Conservation (phyloP, 2,888 invertebrate species). For the Apocheima hispidaria region DNA sequence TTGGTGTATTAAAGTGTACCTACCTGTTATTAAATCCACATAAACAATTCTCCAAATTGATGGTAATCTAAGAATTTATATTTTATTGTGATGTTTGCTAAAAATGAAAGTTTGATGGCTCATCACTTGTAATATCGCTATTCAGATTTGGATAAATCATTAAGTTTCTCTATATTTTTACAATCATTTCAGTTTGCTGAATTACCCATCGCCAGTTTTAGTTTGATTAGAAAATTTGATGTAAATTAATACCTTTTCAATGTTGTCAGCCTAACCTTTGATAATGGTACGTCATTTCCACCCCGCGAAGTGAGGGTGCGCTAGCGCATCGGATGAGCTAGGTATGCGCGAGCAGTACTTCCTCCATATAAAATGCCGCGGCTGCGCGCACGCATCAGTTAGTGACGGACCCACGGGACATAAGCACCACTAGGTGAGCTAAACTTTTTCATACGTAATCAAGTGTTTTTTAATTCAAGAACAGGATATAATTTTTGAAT, state of each 20-base stretch:
- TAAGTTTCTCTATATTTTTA: constrained; percentile 9
- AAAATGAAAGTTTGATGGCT: constrained; percentile 32
- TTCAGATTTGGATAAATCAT: constrained; percentile 7
- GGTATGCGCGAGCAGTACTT: constrained; percentile 53
- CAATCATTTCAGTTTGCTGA: not conserved
- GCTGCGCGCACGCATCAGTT: constrained; percentile 74
- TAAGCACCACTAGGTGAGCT: constrained; percentile 70
- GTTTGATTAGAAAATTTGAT: not conserved
- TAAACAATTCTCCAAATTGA: constrained; percentile 21
- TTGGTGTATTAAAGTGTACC: not conserved
- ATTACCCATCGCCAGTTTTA: not conserved
- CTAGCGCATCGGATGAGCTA: constrained; percentile 39
- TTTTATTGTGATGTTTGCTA: constrained; percentile 30
- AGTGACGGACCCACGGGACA: constrained; percentile 69
- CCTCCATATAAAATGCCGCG: constrained; percentile 77
- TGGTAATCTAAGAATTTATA: constrained; percentile 16
- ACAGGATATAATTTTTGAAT: not conserved
- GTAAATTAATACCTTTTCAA: not conserved
- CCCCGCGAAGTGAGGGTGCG: constrained; percentile 57
- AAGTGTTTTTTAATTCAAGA: constrained; percentile 12
- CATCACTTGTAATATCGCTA: constrained; percentile 16
- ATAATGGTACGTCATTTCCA: constrained; percentile 14
- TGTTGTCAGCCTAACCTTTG: constrained; percentile 12
- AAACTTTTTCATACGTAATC: constrained; percentile 22
- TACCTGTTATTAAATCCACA: constrained; percentile 17